Evolutionary conservation across 2,888 invertebrate species (phyloP).

Genomic region (Thyatira batis): DNA sequence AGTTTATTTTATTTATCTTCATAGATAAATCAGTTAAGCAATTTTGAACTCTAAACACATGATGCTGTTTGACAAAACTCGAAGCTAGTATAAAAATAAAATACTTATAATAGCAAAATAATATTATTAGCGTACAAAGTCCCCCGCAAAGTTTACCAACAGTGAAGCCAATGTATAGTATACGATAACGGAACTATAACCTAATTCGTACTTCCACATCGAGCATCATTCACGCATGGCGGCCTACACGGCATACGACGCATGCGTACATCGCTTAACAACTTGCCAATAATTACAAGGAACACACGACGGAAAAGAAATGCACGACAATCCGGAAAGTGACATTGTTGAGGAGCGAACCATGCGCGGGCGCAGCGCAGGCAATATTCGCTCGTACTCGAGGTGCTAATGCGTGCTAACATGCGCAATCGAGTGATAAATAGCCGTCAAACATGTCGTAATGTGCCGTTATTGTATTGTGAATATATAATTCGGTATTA

Average conservation of each 20-base stretch:
- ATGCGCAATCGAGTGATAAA: constrained; percentile 12
- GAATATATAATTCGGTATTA: background rate
- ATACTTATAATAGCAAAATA: background rate
- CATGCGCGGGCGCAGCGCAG: background rate
- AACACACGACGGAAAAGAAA: constrained; percentile 50
- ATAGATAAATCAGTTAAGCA: no score
- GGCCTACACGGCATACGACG: constrained; percentile 35
- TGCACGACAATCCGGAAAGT: constrained; percentile 46
- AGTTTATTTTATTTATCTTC: constrained; percentile 19
- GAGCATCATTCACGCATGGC: constrained; percentile 30
- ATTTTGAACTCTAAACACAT: background rate
- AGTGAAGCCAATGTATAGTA: constrained; percentile 34
- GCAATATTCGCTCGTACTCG: constrained; percentile 1
- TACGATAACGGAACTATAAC: constrained; percentile 43
- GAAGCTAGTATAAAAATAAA: background rate
- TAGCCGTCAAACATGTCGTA: constrained; percentile 11
- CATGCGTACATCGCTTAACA: constrained; percentile 31
- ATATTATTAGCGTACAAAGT: background rate
- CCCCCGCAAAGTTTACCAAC: background rate
- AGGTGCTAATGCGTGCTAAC: background rate
- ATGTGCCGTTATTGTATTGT: background rate
- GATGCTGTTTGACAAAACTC: no score
- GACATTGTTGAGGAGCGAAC: background rate
- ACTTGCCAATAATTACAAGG: constrained; percentile 50
- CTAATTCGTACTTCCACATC: constrained; percentile 38